Conservation (phyloP, 1,140 invertebrate genomes). For the Wiebesia pumilae region DNA sequence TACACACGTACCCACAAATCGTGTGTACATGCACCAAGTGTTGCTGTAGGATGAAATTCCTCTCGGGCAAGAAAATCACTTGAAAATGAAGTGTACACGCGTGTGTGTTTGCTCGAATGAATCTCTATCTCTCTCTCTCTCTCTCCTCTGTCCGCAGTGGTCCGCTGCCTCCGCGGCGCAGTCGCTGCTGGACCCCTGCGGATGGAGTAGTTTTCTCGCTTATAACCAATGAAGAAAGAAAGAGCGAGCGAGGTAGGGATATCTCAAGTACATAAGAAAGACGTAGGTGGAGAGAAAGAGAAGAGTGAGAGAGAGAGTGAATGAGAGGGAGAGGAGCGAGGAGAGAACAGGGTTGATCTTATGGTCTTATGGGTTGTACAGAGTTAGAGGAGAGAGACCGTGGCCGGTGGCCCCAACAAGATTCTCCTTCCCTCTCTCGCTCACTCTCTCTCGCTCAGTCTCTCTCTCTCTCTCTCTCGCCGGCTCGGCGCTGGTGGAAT, state of each 20-base stretch:
- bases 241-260: conserved; percentile 13
- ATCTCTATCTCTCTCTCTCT: conserved; percentile 16
- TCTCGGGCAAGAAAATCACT: conserved; percentile 28
- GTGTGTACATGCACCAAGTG: neutral
- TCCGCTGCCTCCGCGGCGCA: neutral
- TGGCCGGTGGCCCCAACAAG: conserved; percentile 60
- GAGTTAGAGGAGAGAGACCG: conserved; percentile 53
- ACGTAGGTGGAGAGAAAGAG: conserved; percentile 50
- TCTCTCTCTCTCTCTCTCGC: conserved; percentile 48
- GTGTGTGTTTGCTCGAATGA: conserved; percentile 29
- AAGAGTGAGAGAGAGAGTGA: conserved; percentile 52
- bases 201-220: conserved; percentile 34
- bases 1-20: conserved; percentile 2
- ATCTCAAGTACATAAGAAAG: conserved; percentile 32
- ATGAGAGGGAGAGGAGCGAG: conserved; percentile 49
- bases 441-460: conserved; percentile 52
- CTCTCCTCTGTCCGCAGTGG: conserved; percentile 7
- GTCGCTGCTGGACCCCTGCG: conserved; percentile 26
- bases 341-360: conserved; percentile 56
- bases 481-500: conserved; percentile 56
- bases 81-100: conserved; percentile 36
- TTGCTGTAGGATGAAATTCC: conserved; percentile 4
- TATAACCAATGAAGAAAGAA: conserved; percentile 29
- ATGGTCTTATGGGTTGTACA: conserved; percentile 55
- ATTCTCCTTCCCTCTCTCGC: conserved; percentile 50